Conservation (phyloP, 2,797 vertebrate genomes). For the Syncerus caffer region DNA sequence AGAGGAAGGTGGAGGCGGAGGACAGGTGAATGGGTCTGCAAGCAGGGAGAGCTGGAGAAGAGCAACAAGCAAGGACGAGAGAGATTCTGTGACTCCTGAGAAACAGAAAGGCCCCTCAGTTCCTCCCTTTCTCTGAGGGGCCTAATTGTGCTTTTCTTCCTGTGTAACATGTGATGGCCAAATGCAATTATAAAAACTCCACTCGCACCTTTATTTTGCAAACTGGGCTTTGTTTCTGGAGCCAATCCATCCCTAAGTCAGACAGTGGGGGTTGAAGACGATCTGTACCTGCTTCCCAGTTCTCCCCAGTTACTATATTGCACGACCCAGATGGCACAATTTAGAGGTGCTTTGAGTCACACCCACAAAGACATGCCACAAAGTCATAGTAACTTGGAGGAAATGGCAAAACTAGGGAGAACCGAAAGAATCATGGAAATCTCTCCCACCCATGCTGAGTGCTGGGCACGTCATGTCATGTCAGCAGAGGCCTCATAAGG, state of each 20-base stretch:
- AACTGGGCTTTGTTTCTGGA: neutral
- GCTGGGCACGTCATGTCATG: neutral
- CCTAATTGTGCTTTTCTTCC: neutral
- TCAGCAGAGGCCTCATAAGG: neutral
- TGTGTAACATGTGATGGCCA: neutral
- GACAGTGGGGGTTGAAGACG: neutral
- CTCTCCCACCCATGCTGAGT: neutral
- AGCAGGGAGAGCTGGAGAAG: neutral
- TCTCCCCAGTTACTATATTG: neutral
- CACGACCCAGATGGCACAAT: neutral
- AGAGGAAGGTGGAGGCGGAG: neutral
- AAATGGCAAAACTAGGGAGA: neutral
- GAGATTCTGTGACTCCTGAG: neutral
- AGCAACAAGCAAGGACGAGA: neutral
- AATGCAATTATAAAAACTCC: neutral
- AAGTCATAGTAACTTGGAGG: neutral
- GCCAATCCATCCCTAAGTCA: neutral
- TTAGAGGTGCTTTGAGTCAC: neutral
- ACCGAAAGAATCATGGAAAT: rapidly evolving
- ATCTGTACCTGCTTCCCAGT: neutral
- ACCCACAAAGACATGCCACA: neutral
- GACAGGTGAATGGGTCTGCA: neutral
- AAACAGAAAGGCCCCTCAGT: neutral
- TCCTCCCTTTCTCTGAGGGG: neutral
- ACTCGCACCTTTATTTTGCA: neutral